A percentile compares a stretch with the other conserved stretches of the same genome.
phyloP scores from a whole-genome alignment of 2,113 vertebrate genomes.

The Leptodactylus fuscus region DNA sequence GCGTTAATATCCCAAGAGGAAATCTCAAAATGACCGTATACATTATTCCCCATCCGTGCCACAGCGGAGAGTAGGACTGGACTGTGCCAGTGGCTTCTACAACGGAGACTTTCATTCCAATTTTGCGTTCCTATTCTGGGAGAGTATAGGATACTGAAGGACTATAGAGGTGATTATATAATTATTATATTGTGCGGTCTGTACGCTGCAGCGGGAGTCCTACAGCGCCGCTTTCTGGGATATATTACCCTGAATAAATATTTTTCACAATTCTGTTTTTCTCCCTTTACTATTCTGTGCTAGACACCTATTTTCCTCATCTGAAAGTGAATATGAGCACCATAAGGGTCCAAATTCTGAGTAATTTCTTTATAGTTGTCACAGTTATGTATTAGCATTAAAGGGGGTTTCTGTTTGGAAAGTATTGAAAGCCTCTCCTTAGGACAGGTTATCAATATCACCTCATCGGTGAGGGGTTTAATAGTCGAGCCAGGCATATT shows the following conservation, averaged over 20 bases:
- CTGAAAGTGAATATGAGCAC: too few species aligned
- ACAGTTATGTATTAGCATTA: too few species aligned
- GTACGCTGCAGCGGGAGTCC: background rate
- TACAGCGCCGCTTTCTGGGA: background rate
- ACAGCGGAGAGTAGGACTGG: background rate
- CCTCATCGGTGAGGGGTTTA: too few species aligned
- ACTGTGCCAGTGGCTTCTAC: background rate
- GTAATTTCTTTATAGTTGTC: too few species aligned
- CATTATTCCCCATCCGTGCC: background rate
- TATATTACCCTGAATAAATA: constrained; percentile 44
- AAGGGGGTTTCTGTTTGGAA: too few species aligned
- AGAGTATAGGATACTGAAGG: background rate
- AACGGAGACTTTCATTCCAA: constrained; percentile 24
- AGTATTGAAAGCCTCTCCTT: too few species aligned
- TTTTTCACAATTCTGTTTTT: constrained; percentile 3
- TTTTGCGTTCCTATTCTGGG: background rate
- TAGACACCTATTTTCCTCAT: background rate
- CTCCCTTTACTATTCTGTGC: too few species aligned
- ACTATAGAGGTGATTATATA: background rate
- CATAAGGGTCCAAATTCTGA: too few species aligned
- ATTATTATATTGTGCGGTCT: background rate
- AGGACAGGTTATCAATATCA: too few species aligned
- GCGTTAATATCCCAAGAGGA: background rate
- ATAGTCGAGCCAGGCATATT: too few species aligned
- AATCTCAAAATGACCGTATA: background rate